A percentile compares a stretch with the other conserved stretches of the same genome.
These are phyloP conservation scores for Nycticorax nycticorax DNA, from an alignment of 2,113 vertebrate genomes.

Conservation along the genomic window DNA sequence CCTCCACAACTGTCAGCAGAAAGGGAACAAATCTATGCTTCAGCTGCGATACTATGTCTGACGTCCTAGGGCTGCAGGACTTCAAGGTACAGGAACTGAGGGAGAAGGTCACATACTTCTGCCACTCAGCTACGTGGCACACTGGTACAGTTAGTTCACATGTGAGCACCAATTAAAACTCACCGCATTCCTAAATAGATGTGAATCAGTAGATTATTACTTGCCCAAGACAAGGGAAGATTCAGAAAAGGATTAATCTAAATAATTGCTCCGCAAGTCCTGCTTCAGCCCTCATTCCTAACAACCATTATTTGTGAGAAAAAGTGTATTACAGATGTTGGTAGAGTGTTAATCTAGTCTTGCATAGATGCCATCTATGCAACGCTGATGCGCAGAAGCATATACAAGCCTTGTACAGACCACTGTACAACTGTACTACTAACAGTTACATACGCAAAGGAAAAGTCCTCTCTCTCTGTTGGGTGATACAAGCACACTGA, in stretches of 20 bases:
- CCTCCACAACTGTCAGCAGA: not conserved
- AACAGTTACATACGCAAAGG: accelerated
- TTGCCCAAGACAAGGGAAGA: not conserved
- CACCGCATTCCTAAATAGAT: not conserved
- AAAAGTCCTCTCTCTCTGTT: not conserved
- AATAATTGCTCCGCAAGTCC: not conserved
- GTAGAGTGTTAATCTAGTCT: not conserved
- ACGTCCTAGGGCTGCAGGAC: not conserved
- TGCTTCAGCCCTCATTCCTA: not conserved
- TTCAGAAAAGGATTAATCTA: not conserved
- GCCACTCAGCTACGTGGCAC: not conserved
- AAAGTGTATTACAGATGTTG: not conserved
- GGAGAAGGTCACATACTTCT: not conserved
- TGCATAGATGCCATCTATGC: too few species aligned
- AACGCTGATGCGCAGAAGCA: not conserved
- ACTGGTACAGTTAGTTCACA: not conserved
- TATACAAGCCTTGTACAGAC: not conserved
- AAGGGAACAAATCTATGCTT: not conserved
- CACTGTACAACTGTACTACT: not conserved
- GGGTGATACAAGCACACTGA: not conserved
- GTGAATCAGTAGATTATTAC: not conserved
- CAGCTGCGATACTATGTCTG: not conserved
- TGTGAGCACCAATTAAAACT: not conserved
- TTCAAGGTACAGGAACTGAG: not conserved
- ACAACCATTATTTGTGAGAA: too few species aligned